Percentiles rank a stretch among this genome's conserved stretches.
These are phyloP conservation scores for Arctia plantaginis DNA, from an alignment of 2,888 invertebrate species.

Conservation along the genomic window DNA sequence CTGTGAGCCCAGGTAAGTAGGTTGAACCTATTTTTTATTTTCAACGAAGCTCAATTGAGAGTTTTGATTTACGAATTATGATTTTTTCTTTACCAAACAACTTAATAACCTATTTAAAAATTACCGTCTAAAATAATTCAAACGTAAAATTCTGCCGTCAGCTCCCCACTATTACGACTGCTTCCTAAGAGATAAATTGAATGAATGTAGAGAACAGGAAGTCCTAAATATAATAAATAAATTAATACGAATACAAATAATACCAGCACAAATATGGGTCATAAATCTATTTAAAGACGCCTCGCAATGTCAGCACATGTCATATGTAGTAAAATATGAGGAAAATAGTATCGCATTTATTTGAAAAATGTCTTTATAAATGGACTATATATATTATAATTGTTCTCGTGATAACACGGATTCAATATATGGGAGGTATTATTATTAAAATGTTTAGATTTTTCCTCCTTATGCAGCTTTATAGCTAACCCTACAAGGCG, in stretches of 20 bases:
- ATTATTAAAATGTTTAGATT: no score
- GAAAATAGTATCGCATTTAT: neutral
- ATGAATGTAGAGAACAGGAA: neutral
- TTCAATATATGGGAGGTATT: neutral
- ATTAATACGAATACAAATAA: neutral
- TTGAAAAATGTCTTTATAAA: neutral
- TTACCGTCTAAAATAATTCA: neutral
- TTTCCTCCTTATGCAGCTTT: no score
- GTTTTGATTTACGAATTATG: neutral
- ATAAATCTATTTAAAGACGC: constrained; percentile 2
- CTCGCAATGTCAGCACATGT: neutral
- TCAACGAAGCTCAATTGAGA: no score
- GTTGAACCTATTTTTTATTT: no score
- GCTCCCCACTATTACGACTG: neutral
- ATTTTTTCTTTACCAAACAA: no score
- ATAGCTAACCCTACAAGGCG: no score
- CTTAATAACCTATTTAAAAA: neutral
- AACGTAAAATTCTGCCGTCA: neutral
- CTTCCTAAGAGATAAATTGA: neutral
- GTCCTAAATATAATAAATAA: neutral
- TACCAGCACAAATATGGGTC: neutral
- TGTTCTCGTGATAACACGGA: neutral
- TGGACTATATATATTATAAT: neutral
- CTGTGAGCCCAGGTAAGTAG: no score
- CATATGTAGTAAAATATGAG: neutral